phyloP scores from a whole-genome alignment of 2,113 vertebrate genomes.

The Indri indri region DNA sequence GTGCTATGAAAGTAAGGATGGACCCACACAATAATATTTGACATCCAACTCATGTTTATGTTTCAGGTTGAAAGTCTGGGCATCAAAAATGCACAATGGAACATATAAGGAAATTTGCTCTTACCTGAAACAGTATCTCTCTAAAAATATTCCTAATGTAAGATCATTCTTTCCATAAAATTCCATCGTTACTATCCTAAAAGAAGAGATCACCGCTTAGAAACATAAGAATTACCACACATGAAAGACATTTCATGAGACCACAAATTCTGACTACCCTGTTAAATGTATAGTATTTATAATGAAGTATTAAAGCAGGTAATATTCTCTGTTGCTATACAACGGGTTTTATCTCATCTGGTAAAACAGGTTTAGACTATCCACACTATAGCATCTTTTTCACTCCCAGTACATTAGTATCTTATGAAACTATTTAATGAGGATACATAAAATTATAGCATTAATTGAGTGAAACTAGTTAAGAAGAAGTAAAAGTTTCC shows the following conservation, averaged over 20 bases:
- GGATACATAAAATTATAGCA: neutral
- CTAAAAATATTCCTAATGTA: slow-evolving; percentile 96
- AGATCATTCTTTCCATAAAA: slow-evolving; percentile 99
- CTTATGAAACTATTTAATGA: slow-evolving; percentile 4
- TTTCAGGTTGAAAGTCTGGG: neutral
- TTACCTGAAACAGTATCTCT: slow-evolving; percentile 98
- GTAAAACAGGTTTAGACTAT: neutral
- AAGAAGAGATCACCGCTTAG: slow-evolving; percentile 57
- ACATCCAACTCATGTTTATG: neutral
- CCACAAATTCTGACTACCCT: neutral
- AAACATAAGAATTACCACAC: slow-evolving; percentile 28
- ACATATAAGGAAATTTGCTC: neutral
- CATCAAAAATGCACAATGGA: slow-evolving; percentile 16
- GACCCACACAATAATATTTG: neutral
- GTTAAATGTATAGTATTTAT: neutral
- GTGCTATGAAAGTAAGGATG: neutral
- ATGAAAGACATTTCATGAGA: slow-evolving; percentile 2
- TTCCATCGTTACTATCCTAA: slow-evolving; percentile 99
- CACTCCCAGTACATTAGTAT: neutral
- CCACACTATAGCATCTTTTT: neutral
- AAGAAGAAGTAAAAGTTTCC: neutral
- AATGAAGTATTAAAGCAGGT: neutral
- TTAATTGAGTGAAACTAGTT: neutral
- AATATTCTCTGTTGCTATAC: neutral
- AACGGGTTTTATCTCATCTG: neutral